Percentiles rank a stretch among this genome's conserved stretches.
Evolutionary conservation across 2,888 invertebrate species (phyloP).

Genomic region (Tipula unca): DNA sequence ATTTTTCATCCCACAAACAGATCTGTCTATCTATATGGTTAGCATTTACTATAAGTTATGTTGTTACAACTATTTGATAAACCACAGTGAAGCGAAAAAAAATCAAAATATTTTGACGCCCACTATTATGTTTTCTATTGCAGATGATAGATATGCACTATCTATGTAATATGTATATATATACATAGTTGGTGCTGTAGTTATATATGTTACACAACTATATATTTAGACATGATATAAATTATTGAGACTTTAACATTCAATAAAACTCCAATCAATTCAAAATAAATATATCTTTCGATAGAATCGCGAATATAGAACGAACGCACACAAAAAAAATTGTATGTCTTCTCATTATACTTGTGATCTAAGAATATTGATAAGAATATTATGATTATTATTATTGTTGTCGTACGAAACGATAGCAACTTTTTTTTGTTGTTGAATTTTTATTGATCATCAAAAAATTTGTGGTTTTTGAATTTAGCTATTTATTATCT

Average conservation of each 20-base stretch:
- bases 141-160: not conserved
- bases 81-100: not conserved
- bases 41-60: not conserved
- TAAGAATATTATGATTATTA: not conserved
- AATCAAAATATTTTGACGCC: not conserved
- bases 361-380: not conserved
- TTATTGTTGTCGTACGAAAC: not conserved
- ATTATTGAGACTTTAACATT: not conserved
- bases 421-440: not conserved
- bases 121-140: not conserved
- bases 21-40: not conserved
- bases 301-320: not conserved
- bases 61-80: not conserved
- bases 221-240: not conserved
- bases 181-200: not conserved
- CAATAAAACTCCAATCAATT: not conserved
- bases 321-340: not conserved
- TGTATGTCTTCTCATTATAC: not conserved
- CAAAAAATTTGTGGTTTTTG: not conserved
- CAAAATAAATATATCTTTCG: not conserved
- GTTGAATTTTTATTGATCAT: not conserved
- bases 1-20: not conserved
- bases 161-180: not conserved
- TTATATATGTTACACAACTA: not conserved
- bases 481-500: not conserved